Conservation (phyloP, 2,797 vertebrate genomes). For the Liparis tanakae region DNA sequence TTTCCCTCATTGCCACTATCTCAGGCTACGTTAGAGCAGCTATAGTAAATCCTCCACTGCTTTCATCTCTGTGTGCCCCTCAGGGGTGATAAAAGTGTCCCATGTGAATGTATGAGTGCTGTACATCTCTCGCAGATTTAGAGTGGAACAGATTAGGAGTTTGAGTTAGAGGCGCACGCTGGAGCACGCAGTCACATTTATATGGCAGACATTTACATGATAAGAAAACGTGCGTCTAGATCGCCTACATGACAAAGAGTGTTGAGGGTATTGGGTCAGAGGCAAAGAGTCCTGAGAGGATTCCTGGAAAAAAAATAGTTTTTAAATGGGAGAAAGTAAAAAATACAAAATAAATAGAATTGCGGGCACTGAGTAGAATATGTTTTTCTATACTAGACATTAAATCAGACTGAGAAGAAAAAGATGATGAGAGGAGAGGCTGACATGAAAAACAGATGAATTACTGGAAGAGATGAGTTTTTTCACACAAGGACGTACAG, state of each 20-base stretch:
- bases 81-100: slow-evolving; percentile 67
- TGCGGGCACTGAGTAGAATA: background rate
- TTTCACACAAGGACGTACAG: slow-evolving; percentile 19
- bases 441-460: slow-evolving; percentile 38
- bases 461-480: slow-evolving; percentile 28
- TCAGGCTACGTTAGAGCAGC: slow-evolving; percentile 29
- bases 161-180: slow-evolving; percentile 47
- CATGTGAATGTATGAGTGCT: slow-evolving; percentile 66
- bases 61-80: slow-evolving; percentile 51
- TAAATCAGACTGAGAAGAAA: slow-evolving; percentile 13
- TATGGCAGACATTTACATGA: slow-evolving; percentile 25
- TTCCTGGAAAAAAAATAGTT: background rate
- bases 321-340: background rate
- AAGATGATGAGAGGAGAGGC: background rate
- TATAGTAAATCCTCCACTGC: slow-evolving; percentile 53
- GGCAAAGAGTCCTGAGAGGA: background rate
- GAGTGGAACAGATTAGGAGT: slow-evolving; percentile 70
- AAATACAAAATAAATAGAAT: background rate
- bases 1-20: slow-evolving; percentile 22
- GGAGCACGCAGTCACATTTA: slow-evolving; percentile 38
- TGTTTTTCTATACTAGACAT: background rate
- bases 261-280: background rate
- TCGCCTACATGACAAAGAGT: background rate
- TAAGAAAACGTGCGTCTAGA: background rate
- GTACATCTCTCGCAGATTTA: slow-evolving; percentile 64